A percentile compares a stretch with the other conserved stretches of the same genome.
Conservation (phyloP, 2,888 invertebrate genomes). For the Fissipunctia ypsillon region DNA sequence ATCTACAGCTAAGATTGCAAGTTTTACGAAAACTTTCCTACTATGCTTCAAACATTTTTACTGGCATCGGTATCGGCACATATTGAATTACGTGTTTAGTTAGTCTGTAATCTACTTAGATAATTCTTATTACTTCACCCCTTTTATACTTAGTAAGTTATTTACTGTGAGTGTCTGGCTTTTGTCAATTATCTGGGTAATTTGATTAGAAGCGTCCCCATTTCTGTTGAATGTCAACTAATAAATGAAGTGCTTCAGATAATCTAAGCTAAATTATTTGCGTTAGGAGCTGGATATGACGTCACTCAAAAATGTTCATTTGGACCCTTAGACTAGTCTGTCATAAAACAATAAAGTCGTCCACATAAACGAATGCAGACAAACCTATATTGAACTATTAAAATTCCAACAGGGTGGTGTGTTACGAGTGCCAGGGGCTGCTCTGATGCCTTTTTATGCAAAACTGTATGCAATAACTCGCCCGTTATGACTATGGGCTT, state of each 20-base stretch:
- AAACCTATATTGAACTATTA: slow-evolving; percentile 80
- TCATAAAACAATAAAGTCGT: slow-evolving; percentile 71
- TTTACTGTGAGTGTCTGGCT: slow-evolving; percentile 33
- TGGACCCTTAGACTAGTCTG: not conserved
- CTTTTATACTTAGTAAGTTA: slow-evolving; percentile 7
- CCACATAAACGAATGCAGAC: slow-evolving; percentile 65
- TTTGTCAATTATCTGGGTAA: slow-evolving; percentile 31
- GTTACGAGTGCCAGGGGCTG: slow-evolving; percentile 43
- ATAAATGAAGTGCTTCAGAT: not conserved
- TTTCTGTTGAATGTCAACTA: slow-evolving; percentile 25
- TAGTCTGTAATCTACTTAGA: not conserved
- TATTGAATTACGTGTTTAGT: not conserved
- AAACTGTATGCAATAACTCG: slow-evolving; percentile 82
- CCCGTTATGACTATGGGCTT: slow-evolving; percentile 75
- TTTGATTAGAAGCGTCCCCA: slow-evolving; percentile 13
- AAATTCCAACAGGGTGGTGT: slow-evolving; percentile 75
- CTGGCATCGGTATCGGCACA: not conserved
- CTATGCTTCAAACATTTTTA: too few relatives aligned
- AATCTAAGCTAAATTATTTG: slow-evolving; percentile 14
- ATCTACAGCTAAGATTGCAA: too few relatives aligned
- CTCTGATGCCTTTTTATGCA: slow-evolving; percentile 81
- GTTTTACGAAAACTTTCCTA: not conserved
- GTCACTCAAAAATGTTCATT: slow-evolving; percentile 30
- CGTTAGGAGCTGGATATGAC: slow-evolving; percentile 3
- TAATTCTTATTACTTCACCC: slow-evolving; percentile 18